phyloP scores from a whole-genome alignment of 2,888 invertebrate genomes.

The Spodoptera picta region DNA sequence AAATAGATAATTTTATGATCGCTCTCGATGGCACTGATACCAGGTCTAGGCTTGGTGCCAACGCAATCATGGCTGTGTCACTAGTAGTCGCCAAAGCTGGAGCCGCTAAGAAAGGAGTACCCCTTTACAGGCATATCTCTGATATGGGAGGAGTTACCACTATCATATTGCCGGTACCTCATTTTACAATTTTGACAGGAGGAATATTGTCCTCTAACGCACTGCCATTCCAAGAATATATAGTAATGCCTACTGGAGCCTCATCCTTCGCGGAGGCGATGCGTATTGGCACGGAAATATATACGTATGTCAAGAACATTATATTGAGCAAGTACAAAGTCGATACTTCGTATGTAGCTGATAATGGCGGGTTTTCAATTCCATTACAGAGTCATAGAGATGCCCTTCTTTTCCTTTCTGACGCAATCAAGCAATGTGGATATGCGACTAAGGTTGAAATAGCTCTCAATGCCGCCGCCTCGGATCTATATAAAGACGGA shows the following conservation, averaged over 20 bases:
- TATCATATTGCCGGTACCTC: slow-evolving; percentile 98
- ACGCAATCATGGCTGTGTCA: slow-evolving; percentile 98
- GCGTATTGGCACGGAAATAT: slow-evolving; percentile 98
- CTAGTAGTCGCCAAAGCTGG: slow-evolving; percentile 98
- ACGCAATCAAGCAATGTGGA: slow-evolving; percentile 97
- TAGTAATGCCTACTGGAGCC: slow-evolving; percentile 97
- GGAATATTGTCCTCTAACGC: slow-evolving; percentile 99
- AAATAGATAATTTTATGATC: slow-evolving; percentile 95
- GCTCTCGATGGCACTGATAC: slow-evolving; percentile 98
- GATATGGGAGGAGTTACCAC: slow-evolving; percentile 96
- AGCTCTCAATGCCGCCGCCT: slow-evolving; percentile 98
- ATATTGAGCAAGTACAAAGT: slow-evolving; percentile 96
- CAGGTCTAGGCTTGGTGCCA: slow-evolving; percentile 97
- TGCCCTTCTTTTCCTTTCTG: slow-evolving; percentile 94
- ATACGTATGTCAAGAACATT: slow-evolving; percentile 96
- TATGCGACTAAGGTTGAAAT: slow-evolving; percentile 97
- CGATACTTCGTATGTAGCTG: slow-evolving; percentile 97
- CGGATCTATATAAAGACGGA: slow-evolving; percentile 96
- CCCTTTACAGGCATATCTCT: slow-evolving; percentile 97
- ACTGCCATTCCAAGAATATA: slow-evolving; percentile 98
- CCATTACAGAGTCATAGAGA: slow-evolving; percentile 98
- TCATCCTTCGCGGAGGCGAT: slow-evolving; percentile 97
- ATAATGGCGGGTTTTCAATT: slow-evolving; percentile 99
- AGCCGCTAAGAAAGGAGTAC: slow-evolving; percentile 97
- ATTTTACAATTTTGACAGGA: slow-evolving; percentile 99